Conservation (phyloP, 2,113 vertebrate species). For the Cnemophilus loriae region DNA sequence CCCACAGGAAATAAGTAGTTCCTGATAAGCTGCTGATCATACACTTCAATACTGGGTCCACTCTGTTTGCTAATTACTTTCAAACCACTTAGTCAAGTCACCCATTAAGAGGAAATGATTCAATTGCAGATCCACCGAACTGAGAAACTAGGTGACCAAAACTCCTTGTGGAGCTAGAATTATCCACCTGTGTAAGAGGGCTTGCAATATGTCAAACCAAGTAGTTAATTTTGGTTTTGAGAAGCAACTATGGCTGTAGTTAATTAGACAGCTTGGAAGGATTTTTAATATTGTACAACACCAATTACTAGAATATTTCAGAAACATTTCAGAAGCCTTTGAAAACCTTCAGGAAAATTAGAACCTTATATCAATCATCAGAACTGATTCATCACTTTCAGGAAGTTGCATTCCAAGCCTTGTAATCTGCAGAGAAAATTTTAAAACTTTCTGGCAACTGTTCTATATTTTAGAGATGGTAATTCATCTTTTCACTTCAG, state of each 20-base stretch:
- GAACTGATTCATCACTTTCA: neutral
- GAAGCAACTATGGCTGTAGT: neutral
- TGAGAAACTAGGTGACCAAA: constrained; percentile 43
- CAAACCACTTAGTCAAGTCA: constrained; percentile 28
- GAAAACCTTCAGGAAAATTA: constrained; percentile 12
- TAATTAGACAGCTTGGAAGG: neutral
- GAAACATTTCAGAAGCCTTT: constrained; percentile 8
- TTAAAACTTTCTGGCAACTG: neutral
- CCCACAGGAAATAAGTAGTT: neutral
- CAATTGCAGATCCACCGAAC: constrained; percentile 16
- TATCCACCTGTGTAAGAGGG: constrained; percentile 10
- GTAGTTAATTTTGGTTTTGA: neutral
- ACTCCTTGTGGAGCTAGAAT: neutral
- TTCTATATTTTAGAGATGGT: neutral
- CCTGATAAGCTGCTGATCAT: neutral
- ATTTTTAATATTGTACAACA: constrained; percentile 14
- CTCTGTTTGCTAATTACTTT: constrained; percentile 31
- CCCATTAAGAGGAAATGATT: constrained; percentile 38
- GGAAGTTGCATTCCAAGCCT: neutral
- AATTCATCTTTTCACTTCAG: neutral
- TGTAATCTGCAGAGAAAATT: neutral
- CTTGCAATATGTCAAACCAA: neutral
- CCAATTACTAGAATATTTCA: neutral
- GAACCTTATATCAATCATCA: neutral
- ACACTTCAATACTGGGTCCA: constrained; percentile 4